Base-by-base conservation (phyloP, 2,113 vertebrate species). In the Arothron firmamentum region DNA sequence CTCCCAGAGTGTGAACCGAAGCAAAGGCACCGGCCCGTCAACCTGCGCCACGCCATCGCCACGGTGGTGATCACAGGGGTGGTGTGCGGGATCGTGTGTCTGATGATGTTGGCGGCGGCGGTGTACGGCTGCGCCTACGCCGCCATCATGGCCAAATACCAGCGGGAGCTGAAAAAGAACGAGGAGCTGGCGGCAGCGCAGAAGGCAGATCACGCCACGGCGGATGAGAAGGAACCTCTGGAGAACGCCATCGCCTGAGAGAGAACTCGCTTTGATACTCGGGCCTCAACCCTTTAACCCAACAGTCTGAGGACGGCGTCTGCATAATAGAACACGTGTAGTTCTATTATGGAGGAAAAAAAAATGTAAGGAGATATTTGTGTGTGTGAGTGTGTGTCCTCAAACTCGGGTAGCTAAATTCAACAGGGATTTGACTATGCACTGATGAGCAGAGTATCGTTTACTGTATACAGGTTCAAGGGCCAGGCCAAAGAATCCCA, bases 101-200 rank as follows among this genome's bases (percentile, higher is more conserved):
- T 99, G 58, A 94, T 98, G 97, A 99, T 99, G 95, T 61, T 99
- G 90, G 94, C 85, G 0, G 95, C 96, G 0, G 93, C 94, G 0
- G 88, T 98, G 19, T 99, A 99, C 0, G 97, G 97, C 31, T 99
- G 96, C 5, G 92, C 94, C 59, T 95, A 99, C 0, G 97, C 97
- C 0, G 94, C 94, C 0, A 86, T 99, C 62, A 93, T 93, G 55
- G 96, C 97, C 63, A 93, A 92, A 53, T 91, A 92, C 81, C 94
- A 93, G 46, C 81, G 80, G 1, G 91, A 93, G 75, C 85, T 92
- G 8, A 93, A 92, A 83, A 91, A 90, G 75, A 89, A 84, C 31
- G 89, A 91, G 49, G 84, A 86, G 23, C 45, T 84, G 82, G 84
- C 67, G 41, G 83, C 78, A 0, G 70, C 46, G 19, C 65, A 67